phyloP scores from a whole-genome alignment of 1,140 invertebrate genomes.

The Mactra quadrangularis region DNA sequence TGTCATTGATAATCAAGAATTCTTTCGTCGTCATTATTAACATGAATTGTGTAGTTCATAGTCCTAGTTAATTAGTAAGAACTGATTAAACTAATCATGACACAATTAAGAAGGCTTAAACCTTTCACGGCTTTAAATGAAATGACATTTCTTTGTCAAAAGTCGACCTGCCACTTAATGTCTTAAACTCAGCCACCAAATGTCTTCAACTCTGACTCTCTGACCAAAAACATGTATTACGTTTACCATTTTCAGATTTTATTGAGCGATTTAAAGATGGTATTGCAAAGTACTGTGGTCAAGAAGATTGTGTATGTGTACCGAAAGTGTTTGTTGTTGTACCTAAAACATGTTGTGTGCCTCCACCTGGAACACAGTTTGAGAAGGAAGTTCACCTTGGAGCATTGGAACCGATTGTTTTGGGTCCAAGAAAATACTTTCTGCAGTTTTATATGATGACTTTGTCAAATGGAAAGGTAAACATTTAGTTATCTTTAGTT shows the following conservation, averaged over 20 bases:
- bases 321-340: constrained; percentile 13
- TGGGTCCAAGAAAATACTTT: constrained; percentile 25
- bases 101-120: too few species aligned
- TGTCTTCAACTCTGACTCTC: too few species aligned
- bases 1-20: too few species aligned
- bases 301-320: constrained; percentile 2
- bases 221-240: too few species aligned
- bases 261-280: constrained; percentile 26
- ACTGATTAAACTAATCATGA: too few species aligned
- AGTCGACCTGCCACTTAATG: too few species aligned
- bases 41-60: too few species aligned
- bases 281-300: not conserved
- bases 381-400: constrained; percentile 18
- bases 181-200: too few species aligned
- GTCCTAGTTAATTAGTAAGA: too few species aligned
- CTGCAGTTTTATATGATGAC: constrained; percentile 28
- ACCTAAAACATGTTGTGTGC: constrained; percentile 20
- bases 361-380: not conserved
- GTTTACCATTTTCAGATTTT: constrained; percentile 45
- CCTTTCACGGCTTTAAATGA: too few species aligned
- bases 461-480: constrained; percentile 10
- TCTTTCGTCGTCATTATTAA: too few species aligned
- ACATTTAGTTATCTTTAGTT: not conserved
- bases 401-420: constrained; percentile 19
- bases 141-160: too few species aligned